A percentile compares a stretch with the other conserved stretches of the same genome.
Evolutionary conservation across 2,888 invertebrate genomes (phyloP).

Genomic region (Campoplex nolae): DNA sequence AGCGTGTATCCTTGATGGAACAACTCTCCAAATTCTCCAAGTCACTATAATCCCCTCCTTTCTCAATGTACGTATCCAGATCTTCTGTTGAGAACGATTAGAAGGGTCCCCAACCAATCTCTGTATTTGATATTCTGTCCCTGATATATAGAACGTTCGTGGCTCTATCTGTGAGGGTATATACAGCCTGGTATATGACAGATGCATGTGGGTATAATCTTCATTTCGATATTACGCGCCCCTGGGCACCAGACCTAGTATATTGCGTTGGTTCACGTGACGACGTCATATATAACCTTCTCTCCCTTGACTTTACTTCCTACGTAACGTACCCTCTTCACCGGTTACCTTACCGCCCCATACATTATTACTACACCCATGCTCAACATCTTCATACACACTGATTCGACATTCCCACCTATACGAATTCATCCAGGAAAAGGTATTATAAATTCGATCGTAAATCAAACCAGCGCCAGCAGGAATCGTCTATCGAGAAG

Average conservation of each 20-base stretch:
- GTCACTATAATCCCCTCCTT: neutral
- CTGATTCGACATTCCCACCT: constrained; percentile 8
- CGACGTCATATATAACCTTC: constrained; percentile 24
- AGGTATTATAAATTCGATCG: constrained; percentile 27
- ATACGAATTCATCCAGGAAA: neutral
- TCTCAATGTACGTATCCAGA: constrained; percentile 4
- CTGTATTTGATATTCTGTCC: constrained; percentile 43
- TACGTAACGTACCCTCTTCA: neutral
- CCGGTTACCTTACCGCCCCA: neutral
- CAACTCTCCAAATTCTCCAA: neutral
- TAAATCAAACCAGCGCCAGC: neutral
- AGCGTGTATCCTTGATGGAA: neutral
- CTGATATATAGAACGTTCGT: neutral
- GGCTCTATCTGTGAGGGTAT: neutral
- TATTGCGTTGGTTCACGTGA: constrained; percentile 52
- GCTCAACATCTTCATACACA: constrained; percentile 15
- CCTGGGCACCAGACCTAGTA: constrained; percentile 55
- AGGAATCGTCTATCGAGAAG: constrained; percentile 3
- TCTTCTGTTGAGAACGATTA: constrained; percentile 38
- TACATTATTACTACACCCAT: constrained; percentile 48
- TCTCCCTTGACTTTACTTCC: neutral
- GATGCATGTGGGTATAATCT: constrained; percentile 62
- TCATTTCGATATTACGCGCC: constrained; percentile 63
- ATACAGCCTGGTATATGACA: constrained; percentile 44
- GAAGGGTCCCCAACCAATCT: constrained; percentile 15